A percentile compares a stretch with the other conserved stretches of the same genome.
Evolutionary conservation across 1,140 invertebrate genomes (phyloP).

Genomic region (Drosophila kurseongensis): DNA sequence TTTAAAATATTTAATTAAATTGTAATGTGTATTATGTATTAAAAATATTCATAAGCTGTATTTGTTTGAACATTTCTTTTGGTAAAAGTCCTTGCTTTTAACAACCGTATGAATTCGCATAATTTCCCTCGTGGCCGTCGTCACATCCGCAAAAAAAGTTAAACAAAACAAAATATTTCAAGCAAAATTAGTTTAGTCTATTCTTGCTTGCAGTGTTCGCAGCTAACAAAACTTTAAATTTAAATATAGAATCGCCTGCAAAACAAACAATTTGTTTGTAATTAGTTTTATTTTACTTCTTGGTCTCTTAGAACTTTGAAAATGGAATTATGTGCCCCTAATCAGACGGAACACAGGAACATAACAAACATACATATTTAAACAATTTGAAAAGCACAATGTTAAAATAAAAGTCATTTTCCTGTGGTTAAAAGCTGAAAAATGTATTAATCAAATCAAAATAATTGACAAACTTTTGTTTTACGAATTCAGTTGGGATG

Average conservation of each 20-base stretch:
- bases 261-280: conserved; percentile 3
- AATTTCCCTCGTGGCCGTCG: conserved; percentile 1
- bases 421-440: neutral
- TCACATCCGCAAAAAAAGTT: neutral
- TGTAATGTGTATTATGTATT: no score
- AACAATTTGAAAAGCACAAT: neutral
- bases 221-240: neutral
- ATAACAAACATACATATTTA: neutral
- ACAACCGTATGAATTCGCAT: neutral
- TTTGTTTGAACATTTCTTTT: neutral
- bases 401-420: neutral
- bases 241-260: conserved; percentile 8
- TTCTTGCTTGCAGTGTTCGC: neutral
- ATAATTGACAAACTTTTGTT: neutral
- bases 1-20: no score
- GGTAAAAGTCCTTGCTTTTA: neutral
- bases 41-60: no score
- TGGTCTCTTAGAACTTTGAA: neutral
- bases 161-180: neutral
- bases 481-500: no score
- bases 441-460: neutral
- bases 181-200: conserved; percentile 1
- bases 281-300: conserved; percentile 5
- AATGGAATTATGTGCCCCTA: neutral
- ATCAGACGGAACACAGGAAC: neutral